Percentiles rank a stretch among this genome's conserved stretches.
phyloP scores from a whole-genome alignment of 1,140 invertebrate genomes.

The Gryon sp. region DNA sequence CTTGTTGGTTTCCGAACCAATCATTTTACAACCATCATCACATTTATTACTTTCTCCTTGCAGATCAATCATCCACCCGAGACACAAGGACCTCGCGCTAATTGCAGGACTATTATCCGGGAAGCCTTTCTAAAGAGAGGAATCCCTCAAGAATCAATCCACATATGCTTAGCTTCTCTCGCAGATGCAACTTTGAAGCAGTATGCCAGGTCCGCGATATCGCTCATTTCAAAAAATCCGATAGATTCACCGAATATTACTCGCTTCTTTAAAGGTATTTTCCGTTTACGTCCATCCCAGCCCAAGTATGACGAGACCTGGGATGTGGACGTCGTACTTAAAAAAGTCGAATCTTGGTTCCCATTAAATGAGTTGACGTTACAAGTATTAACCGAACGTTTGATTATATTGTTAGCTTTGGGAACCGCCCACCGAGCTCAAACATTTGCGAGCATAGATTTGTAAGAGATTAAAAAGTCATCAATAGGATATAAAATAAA shows the following conservation, averaged over 20 bases:
- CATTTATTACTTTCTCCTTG: slow-evolving; percentile 20
- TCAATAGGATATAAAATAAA: not conserved
- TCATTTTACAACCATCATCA: slow-evolving; percentile 5
- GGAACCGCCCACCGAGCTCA: slow-evolving; percentile 2
- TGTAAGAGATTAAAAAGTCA: not conserved
- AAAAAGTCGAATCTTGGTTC: not conserved
- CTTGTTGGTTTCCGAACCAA: slow-evolving; percentile 2
- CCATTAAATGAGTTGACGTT: not conserved
- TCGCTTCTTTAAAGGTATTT: slow-evolving; percentile 18
- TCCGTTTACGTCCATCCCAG: not conserved
- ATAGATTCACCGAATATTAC: not conserved
- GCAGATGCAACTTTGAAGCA: not conserved
- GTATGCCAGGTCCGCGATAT: not conserved
- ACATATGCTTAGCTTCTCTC: not conserved
- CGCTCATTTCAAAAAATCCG: not conserved
- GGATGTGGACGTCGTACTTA: slow-evolving; percentile 3
- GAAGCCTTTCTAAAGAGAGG: not conserved
- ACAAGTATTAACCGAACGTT: not conserved
- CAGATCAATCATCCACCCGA: slow-evolving; percentile 7
- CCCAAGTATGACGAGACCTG: slow-evolving; percentile 27
- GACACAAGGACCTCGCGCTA: not conserved
- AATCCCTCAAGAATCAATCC: too few species aligned
- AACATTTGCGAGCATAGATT: not conserved
- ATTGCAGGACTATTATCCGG: slow-evolving; percentile 16
- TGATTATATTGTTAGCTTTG: too few species aligned